phyloP scores from a whole-genome alignment of 2,797 vertebrate genomes.

The Poecilia picta region DNA sequence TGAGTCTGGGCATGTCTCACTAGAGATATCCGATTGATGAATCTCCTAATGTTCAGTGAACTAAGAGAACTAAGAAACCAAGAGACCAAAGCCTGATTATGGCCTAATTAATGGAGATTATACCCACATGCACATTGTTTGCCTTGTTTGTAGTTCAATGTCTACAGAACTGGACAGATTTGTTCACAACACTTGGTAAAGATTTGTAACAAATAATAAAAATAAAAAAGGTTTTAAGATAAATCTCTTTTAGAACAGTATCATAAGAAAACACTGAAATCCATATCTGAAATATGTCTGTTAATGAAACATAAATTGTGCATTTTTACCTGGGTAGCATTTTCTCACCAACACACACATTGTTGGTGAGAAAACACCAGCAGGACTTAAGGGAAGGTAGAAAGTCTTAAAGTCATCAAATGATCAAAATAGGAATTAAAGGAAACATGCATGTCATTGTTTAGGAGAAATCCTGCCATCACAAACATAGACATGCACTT shows the following conservation, averaged over 20 bases:
- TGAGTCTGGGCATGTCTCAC: slow-evolving; percentile 39
- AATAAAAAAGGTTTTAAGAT: not conserved
- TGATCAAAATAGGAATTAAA: not conserved
- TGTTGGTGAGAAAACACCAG: too few relatives aligned
- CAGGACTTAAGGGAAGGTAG: not conserved
- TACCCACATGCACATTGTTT: slow-evolving; percentile 6
- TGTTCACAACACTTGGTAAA: not conserved
- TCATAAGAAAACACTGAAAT: not conserved
- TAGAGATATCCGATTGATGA: slow-evolving; percentile 77
- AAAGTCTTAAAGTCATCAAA: not conserved
- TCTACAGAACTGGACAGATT: not conserved
- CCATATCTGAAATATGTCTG: not conserved
- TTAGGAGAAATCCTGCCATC: not conserved
- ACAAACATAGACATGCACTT: not conserved
- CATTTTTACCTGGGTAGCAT: not conserved
- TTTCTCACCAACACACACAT: not conserved
- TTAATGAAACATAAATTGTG: not conserved
- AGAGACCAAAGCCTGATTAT: slow-evolving; percentile 38
- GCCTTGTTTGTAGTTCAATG: slow-evolving; percentile 15
- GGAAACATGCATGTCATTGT: not conserved
- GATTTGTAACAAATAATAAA: not conserved
- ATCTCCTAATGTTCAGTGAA: slow-evolving; percentile 78
- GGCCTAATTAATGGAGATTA: slow-evolving; percentile 67
- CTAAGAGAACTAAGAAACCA: slow-evolving; percentile 79
- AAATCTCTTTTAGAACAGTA: not conserved